Evolutionary conservation across 2,888 invertebrate species (phyloP).

Genomic region (Drosophila histrio): DNA sequence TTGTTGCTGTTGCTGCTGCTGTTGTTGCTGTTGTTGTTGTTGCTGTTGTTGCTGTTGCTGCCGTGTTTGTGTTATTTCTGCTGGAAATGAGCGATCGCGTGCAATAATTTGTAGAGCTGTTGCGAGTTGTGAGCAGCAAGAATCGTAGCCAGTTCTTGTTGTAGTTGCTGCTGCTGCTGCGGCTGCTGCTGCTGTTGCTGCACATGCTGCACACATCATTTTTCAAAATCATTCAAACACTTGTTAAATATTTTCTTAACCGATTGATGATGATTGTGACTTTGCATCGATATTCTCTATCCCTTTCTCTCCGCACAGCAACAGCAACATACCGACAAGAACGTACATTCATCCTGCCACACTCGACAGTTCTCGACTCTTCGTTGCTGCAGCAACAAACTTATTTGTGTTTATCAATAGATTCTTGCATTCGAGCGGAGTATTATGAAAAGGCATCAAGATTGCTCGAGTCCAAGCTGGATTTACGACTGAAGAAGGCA

Average conservation of each 20-base stretch:
- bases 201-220: constrained; percentile 78
- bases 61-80: constrained; percentile 73
- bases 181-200: constrained; percentile 33
- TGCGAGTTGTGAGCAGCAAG: constrained; percentile 28
- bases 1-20: constrained; percentile 25
- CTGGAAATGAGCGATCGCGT: constrained; percentile 79
- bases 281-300: constrained; percentile 40
- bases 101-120: constrained; percentile 74
- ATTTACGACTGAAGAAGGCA: constrained; percentile 47
- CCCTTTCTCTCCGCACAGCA: constrained; percentile 5
- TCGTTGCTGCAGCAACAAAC: constrained; percentile 41
- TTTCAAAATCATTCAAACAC: constrained; percentile 83
- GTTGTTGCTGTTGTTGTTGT: constrained; percentile 47
- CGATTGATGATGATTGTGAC: constrained; percentile 80
- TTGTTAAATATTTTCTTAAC: constrained; percentile 82
- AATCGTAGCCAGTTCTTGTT: constrained; percentile 14
- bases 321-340: too few species aligned
- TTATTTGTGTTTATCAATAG: constrained; percentile 79
- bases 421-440: constrained; percentile 32
- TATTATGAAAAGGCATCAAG: constrained; percentile 36
- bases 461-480: constrained; percentile 10
- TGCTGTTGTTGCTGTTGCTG: constrained; percentile 47
- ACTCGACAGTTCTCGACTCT: constrained; percentile 9
- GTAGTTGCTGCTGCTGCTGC: constrained; percentile 9
- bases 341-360: constrained; percentile 55